Evolutionary conservation across 1,140 invertebrate species (phyloP).

Genomic region (Dendroctonus valens): DNA sequence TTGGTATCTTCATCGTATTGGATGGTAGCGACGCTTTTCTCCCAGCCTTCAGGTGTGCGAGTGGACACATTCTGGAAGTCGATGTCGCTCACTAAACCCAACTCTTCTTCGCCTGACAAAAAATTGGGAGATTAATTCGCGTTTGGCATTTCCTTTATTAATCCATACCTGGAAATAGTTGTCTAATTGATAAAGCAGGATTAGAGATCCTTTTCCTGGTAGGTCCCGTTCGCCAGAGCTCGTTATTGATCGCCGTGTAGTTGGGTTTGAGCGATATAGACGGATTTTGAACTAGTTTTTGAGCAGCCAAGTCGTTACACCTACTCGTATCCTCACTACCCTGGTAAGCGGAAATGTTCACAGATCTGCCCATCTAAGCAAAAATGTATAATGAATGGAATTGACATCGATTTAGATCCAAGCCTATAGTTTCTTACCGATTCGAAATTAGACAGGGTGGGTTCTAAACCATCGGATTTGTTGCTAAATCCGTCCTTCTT

Average conservation of each 20-base stretch:
- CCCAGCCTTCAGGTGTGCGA: slow-evolving; percentile 74
- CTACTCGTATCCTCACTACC: slow-evolving; percentile 34
- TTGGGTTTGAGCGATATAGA: slow-evolving; percentile 55
- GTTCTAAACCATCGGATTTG: slow-evolving; percentile 21
- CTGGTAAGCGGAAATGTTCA: slow-evolving; percentile 44
- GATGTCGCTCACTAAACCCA: slow-evolving; percentile 71
- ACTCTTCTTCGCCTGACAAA: slow-evolving; percentile 64
- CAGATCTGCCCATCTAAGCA: slow-evolving; percentile 34
- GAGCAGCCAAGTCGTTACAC: slow-evolving; percentile 44
- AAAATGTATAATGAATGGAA: background rate
- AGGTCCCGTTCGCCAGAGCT: slow-evolving; percentile 12
- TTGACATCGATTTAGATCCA: background rate
- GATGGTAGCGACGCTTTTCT: slow-evolving; percentile 72
- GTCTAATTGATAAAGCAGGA: slow-evolving; percentile 71
- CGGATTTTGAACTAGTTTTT: slow-evolving; percentile 66
- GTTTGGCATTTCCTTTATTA: too few species aligned
- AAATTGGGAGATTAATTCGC: too few species aligned
- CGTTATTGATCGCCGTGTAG: slow-evolving; percentile 7
- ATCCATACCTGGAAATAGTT: slow-evolving; percentile 66
- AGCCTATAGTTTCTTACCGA: slow-evolving; percentile 30
- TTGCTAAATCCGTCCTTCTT: slow-evolving; percentile 37
- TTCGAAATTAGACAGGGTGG: slow-evolving; percentile 38
- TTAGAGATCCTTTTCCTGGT: slow-evolving; percentile 60
- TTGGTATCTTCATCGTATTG: slow-evolving; percentile 81
- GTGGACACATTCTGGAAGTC: slow-evolving; percentile 66